Percentiles rank a stretch among this genome's conserved stretches.
Evolutionary conservation across 2,888 invertebrate genomes (phyloP).

Genomic region (Diarsia mendica): DNA sequence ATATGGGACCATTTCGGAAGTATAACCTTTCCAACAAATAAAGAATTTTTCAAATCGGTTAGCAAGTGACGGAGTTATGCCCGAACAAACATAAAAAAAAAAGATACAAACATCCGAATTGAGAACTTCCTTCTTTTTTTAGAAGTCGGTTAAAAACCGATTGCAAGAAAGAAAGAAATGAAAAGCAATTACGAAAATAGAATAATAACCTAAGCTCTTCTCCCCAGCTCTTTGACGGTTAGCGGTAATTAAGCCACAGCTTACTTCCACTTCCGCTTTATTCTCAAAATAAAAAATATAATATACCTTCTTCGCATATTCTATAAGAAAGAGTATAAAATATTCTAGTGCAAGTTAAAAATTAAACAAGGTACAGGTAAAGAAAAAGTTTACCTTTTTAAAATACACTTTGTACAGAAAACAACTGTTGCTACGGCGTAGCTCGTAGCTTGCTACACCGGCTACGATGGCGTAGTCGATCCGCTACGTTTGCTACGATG

Average conservation of each 20-base stretch:
- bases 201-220: not conserved
- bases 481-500: conserved; percentile 19
- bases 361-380: conserved; percentile 4
- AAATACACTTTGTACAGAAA: conserved; percentile 24
- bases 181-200: conserved; percentile 20
- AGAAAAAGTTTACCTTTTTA: conserved; percentile 26
- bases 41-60: no score
- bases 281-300: conserved; percentile 16
- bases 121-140: no score
- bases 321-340: conserved; percentile 13
- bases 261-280: conserved; percentile 20
- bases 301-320: conserved; percentile 13
- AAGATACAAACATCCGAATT: no score
- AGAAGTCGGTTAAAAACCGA: no score
- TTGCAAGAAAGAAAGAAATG: conserved; percentile 11
- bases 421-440: conserved; percentile 46
- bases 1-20: no score
- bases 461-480: conserved; percentile 37
- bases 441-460: conserved; percentile 9
- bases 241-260: conserved; percentile 19
- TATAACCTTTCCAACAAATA: no score
- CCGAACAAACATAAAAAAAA: no score
- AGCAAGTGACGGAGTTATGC: no score
- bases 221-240: not conserved
- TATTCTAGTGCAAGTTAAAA: conserved; percentile 14